A percentile compares a stretch with the other conserved stretches of the same genome.
Conservation (phyloP, 2,797 vertebrate species). For the Epinephelus malabaricus region DNA sequence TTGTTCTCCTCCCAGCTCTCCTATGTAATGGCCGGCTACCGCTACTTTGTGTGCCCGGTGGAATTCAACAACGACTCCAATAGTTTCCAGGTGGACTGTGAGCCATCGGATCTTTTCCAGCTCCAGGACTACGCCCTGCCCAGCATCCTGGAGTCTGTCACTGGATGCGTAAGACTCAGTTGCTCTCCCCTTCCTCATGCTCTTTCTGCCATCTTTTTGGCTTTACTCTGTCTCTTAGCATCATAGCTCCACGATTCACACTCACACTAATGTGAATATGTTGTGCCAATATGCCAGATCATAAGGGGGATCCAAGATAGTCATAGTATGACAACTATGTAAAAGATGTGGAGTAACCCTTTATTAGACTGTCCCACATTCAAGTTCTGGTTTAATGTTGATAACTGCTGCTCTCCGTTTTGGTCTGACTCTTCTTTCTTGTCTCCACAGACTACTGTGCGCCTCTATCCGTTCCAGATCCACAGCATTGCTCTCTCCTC, state of each 20-base stretch:
- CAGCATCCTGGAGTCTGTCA: conserved; percentile 87
- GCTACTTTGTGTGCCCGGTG: conserved; percentile 97
- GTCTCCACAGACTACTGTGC: conserved; percentile 89
- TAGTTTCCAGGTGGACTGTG: conserved; percentile 96
- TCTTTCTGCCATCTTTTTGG: not conserved
- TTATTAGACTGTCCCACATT: too few relatives aligned
- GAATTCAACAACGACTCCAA: conserved; percentile 98
- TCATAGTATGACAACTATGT: too few relatives aligned
- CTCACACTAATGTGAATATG: not conserved
- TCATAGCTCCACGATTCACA: not conserved
- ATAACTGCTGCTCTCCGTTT: not conserved
- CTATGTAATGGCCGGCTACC: conserved; percentile 95
- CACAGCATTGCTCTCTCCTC: conserved; percentile 97
- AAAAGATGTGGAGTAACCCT: too few relatives aligned
- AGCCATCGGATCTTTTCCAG: conserved; percentile 95
- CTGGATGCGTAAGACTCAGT: conserved; percentile 90
- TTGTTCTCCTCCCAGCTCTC: conserved; percentile 87
- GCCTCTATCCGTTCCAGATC: conserved; percentile 98
- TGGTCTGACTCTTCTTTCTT: not conserved
- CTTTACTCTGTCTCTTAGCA: not conserved
- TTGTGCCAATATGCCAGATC: not conserved
- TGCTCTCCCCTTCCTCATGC: too few relatives aligned
- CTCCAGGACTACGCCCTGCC: conserved; percentile 95
- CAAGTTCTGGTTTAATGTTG: not conserved
- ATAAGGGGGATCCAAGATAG: not conserved